Evolutionary conservation across 2,797 vertebrate genomes (phyloP), one percentile per base, ranked within the genome.

Genomic region (Stomatorhinus walkeri): DNA sequence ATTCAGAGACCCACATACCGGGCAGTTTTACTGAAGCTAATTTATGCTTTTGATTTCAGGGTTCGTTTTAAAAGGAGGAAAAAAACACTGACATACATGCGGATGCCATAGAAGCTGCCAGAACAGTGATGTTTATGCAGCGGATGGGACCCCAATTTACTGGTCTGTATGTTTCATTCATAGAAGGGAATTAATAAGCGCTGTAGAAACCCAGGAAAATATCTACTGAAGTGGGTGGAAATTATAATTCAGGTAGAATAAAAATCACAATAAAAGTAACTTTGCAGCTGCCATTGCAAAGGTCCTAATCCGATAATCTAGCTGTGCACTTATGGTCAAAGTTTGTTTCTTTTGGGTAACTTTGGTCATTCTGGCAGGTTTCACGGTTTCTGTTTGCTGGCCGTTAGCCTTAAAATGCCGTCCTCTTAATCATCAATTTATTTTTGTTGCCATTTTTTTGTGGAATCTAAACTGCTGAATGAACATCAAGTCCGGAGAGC

Each of bases 401-500:
- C 9, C 19, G 1, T 46, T 43, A 3, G 32, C 14, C 12, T 43
- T 4, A 8, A 7, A 81, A 81, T 19, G 5, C 46, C 81, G 1
- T 19, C 85, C n/a, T 52, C 83, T 51, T 49, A 9, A 19, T 28
- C 85, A 12, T 72, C 91, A 79, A 88, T 90, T 89, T 90, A 91
- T 89, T 88, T 79, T 22, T 79, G 89, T 91, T 9, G 89, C 84
- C 14, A 83, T 90, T 85, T 90, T 91, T 91, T 92, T 89, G 89
- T 87, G 49, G 88, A 87, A 93, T 92, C 91, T 89, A 90, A 79
- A 89, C 87, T 59, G 49, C 32, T 90, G 86, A 36, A 92, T 93
- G 93, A 95, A 93, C 92, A 92, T 95, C 94, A 93, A 90, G 91
- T 94, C 9, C 90, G 93, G 93, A 93, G 87, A 83, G 89, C 91